phyloP scores from a whole-genome alignment of 2,113 vertebrate species.

The Lophotis ruficrista region DNA sequence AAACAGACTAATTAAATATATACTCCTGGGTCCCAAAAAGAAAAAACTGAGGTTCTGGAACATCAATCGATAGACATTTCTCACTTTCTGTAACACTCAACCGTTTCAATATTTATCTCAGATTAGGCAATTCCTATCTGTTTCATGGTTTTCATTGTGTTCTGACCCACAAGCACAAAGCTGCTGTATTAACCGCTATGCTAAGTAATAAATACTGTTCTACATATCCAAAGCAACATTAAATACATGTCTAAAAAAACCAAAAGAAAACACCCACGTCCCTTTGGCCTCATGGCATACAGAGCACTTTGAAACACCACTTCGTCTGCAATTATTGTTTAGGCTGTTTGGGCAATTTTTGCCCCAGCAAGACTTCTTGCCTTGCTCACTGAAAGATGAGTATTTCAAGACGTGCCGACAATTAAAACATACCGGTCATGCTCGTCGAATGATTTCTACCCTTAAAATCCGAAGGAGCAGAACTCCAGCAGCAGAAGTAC shows the following conservation, averaged over 20 bases:
- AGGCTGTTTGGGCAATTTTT: not conserved
- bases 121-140: not conserved
- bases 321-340: not conserved
- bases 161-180: not conserved
- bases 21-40: not conserved
- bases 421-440: not conserved
- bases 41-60: not conserved
- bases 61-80: not conserved
- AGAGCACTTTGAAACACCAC: rapidly evolving
- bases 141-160: not conserved
- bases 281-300: not conserved
- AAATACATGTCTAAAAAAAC: not conserved
- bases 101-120: not conserved
- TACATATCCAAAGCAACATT: not conserved
- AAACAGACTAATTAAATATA: not conserved
- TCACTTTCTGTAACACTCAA: not conserved
- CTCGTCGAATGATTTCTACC: not conserved
- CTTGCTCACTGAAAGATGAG: not conserved
- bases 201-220: not conserved
- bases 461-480: not conserved
- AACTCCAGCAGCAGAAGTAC: not conserved
- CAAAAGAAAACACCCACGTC: not conserved
- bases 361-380: not conserved
- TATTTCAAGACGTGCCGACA: not conserved
- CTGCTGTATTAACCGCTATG: not conserved